Base-by-base conservation (phyloP, 1,140 invertebrate genomes). In the Scaptomyza pallida region DNA sequence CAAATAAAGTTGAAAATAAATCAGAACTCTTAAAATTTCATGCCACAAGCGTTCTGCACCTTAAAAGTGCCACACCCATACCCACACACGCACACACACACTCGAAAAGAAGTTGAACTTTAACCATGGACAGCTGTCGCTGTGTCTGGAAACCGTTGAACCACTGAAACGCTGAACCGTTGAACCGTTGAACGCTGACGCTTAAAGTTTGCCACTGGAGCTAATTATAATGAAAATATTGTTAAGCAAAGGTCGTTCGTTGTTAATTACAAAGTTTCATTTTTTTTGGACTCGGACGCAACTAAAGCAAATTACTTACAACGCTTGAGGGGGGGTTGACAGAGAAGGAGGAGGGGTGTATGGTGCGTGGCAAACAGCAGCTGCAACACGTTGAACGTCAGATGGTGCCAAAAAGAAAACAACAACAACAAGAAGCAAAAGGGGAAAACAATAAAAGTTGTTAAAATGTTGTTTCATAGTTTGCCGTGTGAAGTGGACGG, bases 241-340 rank as follows among this genome's bases (percentile, higher is more conserved):
- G 61, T 70, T 70, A 40, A 37, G 37, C 43, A 56, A 70, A 57
- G 67, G 67, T 70, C 67, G 67, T 41, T 61, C 51, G 67, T 64
- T 70, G 67, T 70, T 70, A 63, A 70, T 70, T 70, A 70, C 60
- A 70, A 70, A 70, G 67, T 70, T 70, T n/a, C n/a, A n/a, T n/a
- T n/a, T n/a, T 70, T 70, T 70, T 57, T 43, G 60, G 67, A 70
- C 60, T 70, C 51, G 67, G 51, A 54, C 67, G 60, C 67, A 70
- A 70, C 67, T 70, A 70, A 50, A 70, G 50, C 67, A 70, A 70
- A 70, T 64, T 70, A 56, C 60, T 63, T 64, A 64, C 50, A 69
- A 15, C 23, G 26, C 30, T 16, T 9, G 26, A 17, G 19, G 35
- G 3, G 6, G 9, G 13, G 5, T 4, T 5, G 13, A 43, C 15